These are phyloP conservation scores for Laothoe populi DNA, from an alignment of 2,888 invertebrate genomes.

Conservation along the genomic window DNA sequence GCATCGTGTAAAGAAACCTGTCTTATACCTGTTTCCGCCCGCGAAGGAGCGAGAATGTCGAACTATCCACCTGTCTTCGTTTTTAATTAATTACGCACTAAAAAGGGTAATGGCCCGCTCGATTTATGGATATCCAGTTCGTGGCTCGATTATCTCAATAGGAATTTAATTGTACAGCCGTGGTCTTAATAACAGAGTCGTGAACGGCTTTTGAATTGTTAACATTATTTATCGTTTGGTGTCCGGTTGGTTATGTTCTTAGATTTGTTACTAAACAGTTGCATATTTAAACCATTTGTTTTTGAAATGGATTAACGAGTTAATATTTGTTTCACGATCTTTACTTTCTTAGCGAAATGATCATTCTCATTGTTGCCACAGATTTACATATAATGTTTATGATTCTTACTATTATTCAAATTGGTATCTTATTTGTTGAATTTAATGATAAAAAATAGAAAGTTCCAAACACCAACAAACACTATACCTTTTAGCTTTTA, in stretches of 20 bases:
- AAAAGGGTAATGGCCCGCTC: conserved; percentile 53
- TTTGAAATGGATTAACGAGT: too few species aligned
- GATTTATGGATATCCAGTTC: conserved; percentile 57
- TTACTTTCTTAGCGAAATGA: too few species aligned
- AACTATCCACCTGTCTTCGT: conserved; percentile 66
- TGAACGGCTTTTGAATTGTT: conserved; percentile 23
- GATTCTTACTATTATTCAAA: too few species aligned
- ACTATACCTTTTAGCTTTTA: too few species aligned
- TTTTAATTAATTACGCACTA: conserved; percentile 59
- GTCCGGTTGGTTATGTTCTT: conserved; percentile 6
- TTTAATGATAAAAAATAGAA: not conserved
- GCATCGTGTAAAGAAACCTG: conserved; percentile 57
- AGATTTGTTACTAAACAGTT: conserved; percentile 13
- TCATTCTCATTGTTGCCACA: not conserved
- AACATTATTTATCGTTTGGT: conserved; percentile 23
- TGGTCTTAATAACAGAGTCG: conserved; percentile 27
- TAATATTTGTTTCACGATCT: too few species aligned
- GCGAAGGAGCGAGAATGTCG: conserved; percentile 53
- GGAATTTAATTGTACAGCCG: conserved; percentile 51
- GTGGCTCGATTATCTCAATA: conserved; percentile 47
- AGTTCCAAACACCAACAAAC: too few species aligned
- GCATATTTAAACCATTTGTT: not conserved
- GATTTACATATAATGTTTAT: too few species aligned
- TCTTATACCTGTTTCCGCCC: conserved; percentile 51
- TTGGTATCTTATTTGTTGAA: too few species aligned